Conservation (phyloP, 92 coral and sea anemone genomes). For the Scolanthus callimorphus region DNA sequence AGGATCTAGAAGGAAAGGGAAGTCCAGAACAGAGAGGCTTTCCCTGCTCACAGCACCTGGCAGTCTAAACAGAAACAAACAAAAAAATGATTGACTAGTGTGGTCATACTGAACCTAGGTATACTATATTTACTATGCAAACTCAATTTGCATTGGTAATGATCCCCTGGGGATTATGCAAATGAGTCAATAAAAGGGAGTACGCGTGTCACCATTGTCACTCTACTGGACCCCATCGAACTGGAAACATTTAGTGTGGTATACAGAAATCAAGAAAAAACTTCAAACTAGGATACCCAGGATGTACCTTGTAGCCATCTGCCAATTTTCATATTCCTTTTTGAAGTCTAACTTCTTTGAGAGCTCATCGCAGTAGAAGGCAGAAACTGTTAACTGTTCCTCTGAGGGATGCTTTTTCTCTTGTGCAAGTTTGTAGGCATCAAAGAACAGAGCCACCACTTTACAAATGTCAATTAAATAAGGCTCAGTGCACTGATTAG, state of each 20-base stretch:
- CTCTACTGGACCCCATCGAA: no score
- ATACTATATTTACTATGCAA: no score
- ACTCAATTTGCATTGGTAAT: no score
- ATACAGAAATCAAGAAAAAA: no score
- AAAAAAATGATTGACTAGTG: no score
- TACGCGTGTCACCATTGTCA: no score
- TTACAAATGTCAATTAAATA: conserved; percentile 68
- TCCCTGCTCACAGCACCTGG: conserved; percentile 13
- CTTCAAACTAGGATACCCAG: neutral
- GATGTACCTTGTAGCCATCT: conserved; percentile 31
- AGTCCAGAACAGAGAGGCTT: conserved; percentile 58
- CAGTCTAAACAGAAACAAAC: no score
- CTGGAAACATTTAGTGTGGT: no score
- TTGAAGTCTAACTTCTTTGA: conserved; percentile 90
- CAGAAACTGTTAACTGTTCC: conserved; percentile 41
- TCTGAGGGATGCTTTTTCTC: conserved; percentile 6
- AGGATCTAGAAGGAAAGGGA: conserved; percentile 84
- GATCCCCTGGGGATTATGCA: no score
- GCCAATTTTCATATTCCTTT: conserved; percentile 94
- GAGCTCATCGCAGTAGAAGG: conserved; percentile 90
- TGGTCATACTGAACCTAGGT: no score
- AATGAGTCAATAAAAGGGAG: no score
- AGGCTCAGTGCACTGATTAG: conserved; percentile 60
- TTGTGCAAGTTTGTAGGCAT: conserved; percentile 39
- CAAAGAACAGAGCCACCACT: conserved; percentile 52